These are phyloP conservation scores for Drosophila bocqueti DNA, from an alignment of 1,140 invertebrate species.

Conservation along the genomic window DNA sequence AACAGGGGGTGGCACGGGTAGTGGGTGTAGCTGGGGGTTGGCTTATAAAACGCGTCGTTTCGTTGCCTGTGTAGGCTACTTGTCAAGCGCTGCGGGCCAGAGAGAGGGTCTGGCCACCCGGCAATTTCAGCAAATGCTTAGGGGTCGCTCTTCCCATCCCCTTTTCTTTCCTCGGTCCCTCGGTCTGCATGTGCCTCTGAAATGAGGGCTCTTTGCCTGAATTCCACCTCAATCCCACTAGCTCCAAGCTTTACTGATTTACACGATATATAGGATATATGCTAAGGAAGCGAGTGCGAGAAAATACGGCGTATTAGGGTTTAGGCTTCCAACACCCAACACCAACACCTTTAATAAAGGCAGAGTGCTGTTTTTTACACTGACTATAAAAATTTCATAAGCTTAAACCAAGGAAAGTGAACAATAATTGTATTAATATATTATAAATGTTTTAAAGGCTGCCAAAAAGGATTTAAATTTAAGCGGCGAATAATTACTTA, in stretches of 20 bases:
- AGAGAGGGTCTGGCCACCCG: neutral
- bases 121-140: constrained; percentile 55
- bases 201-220: constrained; percentile 51
- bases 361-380: neutral
- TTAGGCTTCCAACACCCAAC: constrained; percentile 1
- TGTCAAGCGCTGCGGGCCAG: constrained; percentile 22
- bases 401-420: neutral
- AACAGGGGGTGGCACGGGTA: neutral
- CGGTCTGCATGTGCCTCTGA: constrained; percentile 21
- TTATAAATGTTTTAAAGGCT: neutral
- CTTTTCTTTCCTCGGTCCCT: neutral
- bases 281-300: constrained; percentile 1
- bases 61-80: constrained; percentile 54
- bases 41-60: constrained; percentile 65
- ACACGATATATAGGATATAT: constrained; percentile 38
- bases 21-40: constrained; percentile 23
- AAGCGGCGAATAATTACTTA: neutral
- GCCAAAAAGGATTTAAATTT: neutral
- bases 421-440: too few species aligned
- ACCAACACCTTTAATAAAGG: constrained; percentile 4
- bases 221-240: constrained; percentile 22
- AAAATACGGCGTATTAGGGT: constrained; percentile 3
- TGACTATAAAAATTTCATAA: constrained; percentile 45
- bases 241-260: constrained; percentile 53
- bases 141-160: constrained; percentile 10